Base-by-base conservation (phyloP, 2,797 vertebrate species). In the Lagocephalus sceleratus region DNA sequence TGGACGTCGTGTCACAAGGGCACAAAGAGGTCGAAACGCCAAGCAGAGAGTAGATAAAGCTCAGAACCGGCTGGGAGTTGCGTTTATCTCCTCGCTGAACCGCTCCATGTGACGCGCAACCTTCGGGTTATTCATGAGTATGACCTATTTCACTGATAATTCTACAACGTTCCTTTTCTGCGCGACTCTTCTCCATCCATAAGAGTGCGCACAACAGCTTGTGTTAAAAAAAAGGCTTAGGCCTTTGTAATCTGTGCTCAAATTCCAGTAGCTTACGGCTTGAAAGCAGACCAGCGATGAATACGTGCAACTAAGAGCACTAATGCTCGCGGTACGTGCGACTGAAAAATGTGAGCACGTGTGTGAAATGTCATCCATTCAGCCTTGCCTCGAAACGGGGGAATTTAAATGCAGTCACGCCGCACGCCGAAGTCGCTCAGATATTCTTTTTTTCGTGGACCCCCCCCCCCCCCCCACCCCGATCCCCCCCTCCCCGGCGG, bases 391-490 rank as follows among this genome's bases (percentile, higher is more conserved):
- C 46, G 41, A 61, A 55, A 70, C 67, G 70, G n/a, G n/a, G n/a
- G 68, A 70, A 21, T 32, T 17, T 17, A 62, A 22, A 21, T 38
- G 14, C 2, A 42, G 16, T 17, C 16, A 57, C 71, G 70, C 61
- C 47, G 64, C 73, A 81, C 22, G 54, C 47, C 59, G 68, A 88
- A 81, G 86, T 88, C 78, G 85, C 68, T 75, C 63, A 78, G 84
- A 87, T 79, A 82, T 81, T 86, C 67, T 76, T 87, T 85, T 81
- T 81, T n/a, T n/a, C n/a, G n/a, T n/a, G n/a, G 82, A n/a, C n/a
- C n/a, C n/a, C n/a, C n/a, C n/a, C n/a, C n/a, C n/a, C n/a, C n/a
- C n/a, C n/a, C n/a, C n/a, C n/a, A n/a, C n/a, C n/a, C n/a, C n/a
- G n/a, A n/a, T n/a, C n/a, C n/a, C n/a, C n/a, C n/a, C n/a, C n/a